phyloP scores from a whole-genome alignment of 2,113 vertebrate genomes.

The Xiphias gladius region DNA sequence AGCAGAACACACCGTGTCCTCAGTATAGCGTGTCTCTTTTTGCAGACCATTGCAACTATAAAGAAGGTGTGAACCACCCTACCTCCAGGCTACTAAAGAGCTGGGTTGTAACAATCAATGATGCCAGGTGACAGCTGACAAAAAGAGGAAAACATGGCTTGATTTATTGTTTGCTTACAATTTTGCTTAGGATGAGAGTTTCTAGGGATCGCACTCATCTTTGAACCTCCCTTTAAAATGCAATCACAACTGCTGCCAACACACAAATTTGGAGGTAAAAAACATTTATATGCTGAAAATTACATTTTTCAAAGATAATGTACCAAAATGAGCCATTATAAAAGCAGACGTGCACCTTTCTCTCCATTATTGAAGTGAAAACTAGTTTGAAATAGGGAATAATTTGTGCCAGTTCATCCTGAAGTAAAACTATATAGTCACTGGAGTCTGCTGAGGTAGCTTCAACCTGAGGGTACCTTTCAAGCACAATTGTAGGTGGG shows the following conservation, averaged over 20 bases:
- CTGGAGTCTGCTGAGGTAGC: not conserved
- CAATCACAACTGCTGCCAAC: not conserved
- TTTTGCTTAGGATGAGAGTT: not conserved
- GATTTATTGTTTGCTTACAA: not conserved
- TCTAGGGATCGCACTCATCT: not conserved
- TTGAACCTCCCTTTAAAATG: not conserved
- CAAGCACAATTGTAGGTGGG: not conserved
- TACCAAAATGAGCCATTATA: not conserved
- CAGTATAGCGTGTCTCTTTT: not conserved
- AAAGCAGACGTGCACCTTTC: not conserved
- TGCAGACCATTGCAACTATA: not conserved
- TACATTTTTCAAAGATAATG: not conserved
- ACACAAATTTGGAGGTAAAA: not conserved
- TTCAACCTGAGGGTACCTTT: not conserved
- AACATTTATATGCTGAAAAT: not conserved
- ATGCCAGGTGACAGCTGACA: not conserved
- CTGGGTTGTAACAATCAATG: not conserved
- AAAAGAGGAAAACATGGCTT: not conserved
- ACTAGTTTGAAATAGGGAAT: not conserved
- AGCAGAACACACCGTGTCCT: conserved; percentile 1
- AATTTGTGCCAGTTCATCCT: not conserved
- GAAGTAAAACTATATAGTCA: not conserved
- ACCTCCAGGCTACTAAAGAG: not conserved
- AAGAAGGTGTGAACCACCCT: not conserved
- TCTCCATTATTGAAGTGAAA: not conserved